phyloP scores from a whole-genome alignment of 2,888 invertebrate species.

The Bugulina stolonifera region DNA sequence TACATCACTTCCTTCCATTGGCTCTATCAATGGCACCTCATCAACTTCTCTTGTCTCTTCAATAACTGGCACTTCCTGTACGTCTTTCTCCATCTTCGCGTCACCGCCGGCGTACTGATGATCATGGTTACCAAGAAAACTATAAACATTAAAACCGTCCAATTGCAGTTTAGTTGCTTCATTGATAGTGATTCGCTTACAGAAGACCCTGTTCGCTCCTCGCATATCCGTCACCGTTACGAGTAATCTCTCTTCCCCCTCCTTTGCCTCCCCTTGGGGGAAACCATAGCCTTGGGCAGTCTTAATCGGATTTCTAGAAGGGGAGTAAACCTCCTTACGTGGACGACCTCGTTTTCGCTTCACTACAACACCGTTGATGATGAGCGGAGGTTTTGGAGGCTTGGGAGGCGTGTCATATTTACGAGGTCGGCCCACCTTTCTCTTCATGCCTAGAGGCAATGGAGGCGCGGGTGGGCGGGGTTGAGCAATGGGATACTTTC shows the following conservation, averaged over 20 bases:
- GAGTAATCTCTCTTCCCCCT: not conserved
- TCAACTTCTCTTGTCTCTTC: not conserved
- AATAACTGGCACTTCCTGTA: not conserved
- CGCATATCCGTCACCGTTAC: not conserved
- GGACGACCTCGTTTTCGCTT: slow-evolving; percentile 4
- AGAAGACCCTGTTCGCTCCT: not conserved
- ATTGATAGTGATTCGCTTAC: not conserved
- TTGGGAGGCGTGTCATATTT: not conserved
- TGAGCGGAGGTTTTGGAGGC: not conserved
- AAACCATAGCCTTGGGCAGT: not conserved
- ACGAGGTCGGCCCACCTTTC: not conserved
- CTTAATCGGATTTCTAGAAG: not conserved
- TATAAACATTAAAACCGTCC: not conserved
- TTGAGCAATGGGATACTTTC: not conserved
- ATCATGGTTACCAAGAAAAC: too few relatives aligned
- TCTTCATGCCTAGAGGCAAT: not conserved
- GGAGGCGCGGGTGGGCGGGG: not conserved
- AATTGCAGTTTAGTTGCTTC: not conserved
- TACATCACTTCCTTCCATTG: not conserved
- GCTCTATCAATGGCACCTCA: too few relatives aligned
- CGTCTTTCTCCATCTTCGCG: not conserved
- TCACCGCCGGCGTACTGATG: not conserved
- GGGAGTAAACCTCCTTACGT: not conserved
- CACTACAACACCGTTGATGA: not conserved
- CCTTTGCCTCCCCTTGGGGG: not conserved